These are phyloP conservation scores for Parotia lawesii DNA, from an alignment of 2,113 vertebrate genomes.

Conservation along the genomic window DNA sequence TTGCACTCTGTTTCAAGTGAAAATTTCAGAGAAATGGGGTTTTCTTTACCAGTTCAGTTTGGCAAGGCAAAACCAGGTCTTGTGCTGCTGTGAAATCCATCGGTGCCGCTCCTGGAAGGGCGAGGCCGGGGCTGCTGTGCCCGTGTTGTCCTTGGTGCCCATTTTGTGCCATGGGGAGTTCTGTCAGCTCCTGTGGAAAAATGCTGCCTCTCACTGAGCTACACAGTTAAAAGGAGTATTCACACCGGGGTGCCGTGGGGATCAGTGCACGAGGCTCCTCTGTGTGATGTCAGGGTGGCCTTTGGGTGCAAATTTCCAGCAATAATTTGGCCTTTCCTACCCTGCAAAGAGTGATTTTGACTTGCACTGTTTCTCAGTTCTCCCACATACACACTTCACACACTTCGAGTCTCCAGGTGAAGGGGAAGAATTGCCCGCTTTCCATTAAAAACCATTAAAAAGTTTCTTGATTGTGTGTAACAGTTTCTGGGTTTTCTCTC, in stretches of 20 bases:
- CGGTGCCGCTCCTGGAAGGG: not conserved
- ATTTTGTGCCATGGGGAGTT: rapidly evolving
- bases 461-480: not conserved
- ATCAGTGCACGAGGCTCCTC: not conserved
- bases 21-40: not conserved
- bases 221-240: not conserved
- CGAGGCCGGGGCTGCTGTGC: not conserved
- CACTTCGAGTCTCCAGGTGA: not conserved
- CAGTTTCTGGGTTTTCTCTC: conserved; percentile 31
- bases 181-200: not conserved
- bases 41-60: not conserved
- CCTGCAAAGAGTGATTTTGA: not conserved
- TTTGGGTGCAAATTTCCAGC: not conserved
- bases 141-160: not conserved
- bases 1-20: not conserved
- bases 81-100: not conserved
- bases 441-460: not conserved
- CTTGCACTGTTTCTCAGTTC: not conserved
- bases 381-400: not conserved
- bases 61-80: not conserved
- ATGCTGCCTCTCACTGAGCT: not conserved
- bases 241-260: not conserved
- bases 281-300: not conserved
- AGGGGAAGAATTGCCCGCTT: not conserved
- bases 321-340: not conserved